Percentiles rank a stretch among this genome's conserved stretches.
These are phyloP conservation scores for Theocolax elegans DNA, from an alignment of 1,140 invertebrate species.

Conservation along the genomic window DNA sequence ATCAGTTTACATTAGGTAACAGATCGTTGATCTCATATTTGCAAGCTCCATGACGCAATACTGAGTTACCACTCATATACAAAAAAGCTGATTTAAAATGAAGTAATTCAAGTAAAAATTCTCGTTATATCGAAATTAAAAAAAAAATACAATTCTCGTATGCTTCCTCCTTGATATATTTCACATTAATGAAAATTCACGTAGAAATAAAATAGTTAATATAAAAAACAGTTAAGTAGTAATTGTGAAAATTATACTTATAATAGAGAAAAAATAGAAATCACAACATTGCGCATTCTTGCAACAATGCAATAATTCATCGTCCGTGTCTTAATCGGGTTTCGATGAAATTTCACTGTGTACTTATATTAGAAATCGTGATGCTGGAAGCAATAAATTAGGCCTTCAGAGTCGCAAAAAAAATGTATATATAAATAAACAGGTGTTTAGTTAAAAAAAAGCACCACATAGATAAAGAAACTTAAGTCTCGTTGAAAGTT, in stretches of 20 bases:
- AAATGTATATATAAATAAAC: background rate
- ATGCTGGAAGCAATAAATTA: background rate
- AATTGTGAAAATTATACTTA: background rate
- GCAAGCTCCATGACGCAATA: too few relatives aligned
- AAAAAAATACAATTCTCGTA: too few relatives aligned
- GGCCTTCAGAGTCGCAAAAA: background rate
- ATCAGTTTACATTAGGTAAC: too few relatives aligned
- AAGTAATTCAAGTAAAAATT: too few relatives aligned
- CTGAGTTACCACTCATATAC: too few relatives aligned
- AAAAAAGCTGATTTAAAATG: too few relatives aligned
- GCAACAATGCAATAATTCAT: background rate
- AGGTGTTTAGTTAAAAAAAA: background rate
- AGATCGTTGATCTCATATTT: too few relatives aligned
- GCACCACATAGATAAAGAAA: too few relatives aligned
- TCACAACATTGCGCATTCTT: background rate
- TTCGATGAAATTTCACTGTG: constrained; percentile 6
- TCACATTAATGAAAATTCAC: background rate
- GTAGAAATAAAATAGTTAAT: too few relatives aligned
- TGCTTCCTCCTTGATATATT: too few relatives aligned
- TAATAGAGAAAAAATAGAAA: background rate
- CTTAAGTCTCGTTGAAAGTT: background rate
- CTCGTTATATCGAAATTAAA: too few relatives aligned
- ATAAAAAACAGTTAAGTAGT: too few relatives aligned
- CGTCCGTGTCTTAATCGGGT: background rate
- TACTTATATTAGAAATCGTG: background rate